These are phyloP conservation scores for Numenius phaeopus DNA, from an alignment of 2,797 vertebrate species.

Conservation along the genomic window DNA sequence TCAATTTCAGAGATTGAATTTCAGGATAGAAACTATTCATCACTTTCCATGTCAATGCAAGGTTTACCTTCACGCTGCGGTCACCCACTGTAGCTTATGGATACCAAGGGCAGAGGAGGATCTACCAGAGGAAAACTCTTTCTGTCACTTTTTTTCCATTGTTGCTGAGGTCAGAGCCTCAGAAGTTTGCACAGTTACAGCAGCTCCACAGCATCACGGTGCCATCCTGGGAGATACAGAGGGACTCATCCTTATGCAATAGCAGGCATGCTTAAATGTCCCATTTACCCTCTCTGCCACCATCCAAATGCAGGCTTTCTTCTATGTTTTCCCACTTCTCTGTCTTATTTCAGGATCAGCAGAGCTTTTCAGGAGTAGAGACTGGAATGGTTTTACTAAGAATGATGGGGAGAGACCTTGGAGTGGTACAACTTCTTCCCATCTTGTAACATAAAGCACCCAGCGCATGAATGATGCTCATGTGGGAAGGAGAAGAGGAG, in stretches of 20 bases:
- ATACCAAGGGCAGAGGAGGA: slow-evolving; percentile 17
- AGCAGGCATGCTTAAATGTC: not conserved
- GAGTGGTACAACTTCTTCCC: not conserved
- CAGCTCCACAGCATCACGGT: not conserved
- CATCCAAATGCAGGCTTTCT: not conserved
- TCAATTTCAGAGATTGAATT: slow-evolving; percentile 75
- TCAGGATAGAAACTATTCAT: slow-evolving; percentile 73
- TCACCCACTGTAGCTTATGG: not conserved
- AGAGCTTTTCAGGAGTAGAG: not conserved
- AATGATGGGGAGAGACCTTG: not conserved
- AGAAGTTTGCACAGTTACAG: not conserved
- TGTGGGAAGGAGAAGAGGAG: not conserved
- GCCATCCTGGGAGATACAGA: not conserved
- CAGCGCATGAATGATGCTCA: not conserved
- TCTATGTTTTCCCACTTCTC: not conserved
- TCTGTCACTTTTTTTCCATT: not conserved
- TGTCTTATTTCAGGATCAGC: not conserved
- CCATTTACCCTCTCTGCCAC: rapidly evolving
- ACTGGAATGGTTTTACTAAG: not conserved
- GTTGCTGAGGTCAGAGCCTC: not conserved
- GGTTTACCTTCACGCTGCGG: slow-evolving; percentile 53
- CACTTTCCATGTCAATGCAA: slow-evolving; percentile 52
- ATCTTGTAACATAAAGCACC: not conserved
- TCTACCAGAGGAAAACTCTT: not conserved
- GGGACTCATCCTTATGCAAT: not conserved